phyloP scores from a whole-genome alignment of 2,888 invertebrate species.

The Pasiphila rectangulata region DNA sequence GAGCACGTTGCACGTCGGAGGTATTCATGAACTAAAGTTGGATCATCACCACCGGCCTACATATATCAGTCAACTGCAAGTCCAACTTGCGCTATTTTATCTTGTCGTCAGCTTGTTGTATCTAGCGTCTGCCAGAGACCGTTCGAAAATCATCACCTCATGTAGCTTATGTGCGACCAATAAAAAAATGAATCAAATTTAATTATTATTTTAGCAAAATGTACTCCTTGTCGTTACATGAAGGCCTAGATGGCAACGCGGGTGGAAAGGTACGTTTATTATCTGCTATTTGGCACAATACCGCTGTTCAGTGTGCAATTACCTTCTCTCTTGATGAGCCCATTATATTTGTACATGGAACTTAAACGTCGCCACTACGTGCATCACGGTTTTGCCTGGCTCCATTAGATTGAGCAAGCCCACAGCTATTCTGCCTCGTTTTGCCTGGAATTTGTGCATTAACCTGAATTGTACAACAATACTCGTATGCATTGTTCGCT shows the following conservation, averaged over 20 bases:
- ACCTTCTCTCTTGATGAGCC: constrained; percentile 52
- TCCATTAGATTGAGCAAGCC: constrained; percentile 33
- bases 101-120: no score
- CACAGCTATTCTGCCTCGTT: constrained; percentile 34
- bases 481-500: constrained; percentile 14
- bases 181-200: constrained; percentile 17
- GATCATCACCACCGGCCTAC: no score
- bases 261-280: constrained; percentile 59
- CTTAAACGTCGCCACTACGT: constrained; percentile 36
- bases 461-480: constrained; percentile 30
- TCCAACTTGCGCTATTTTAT: no score
- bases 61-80: no score
- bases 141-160: no score
- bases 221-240: constrained; percentile 50
- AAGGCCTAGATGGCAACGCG: constrained; percentile 62
- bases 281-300: constrained; percentile 53
- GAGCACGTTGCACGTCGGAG: no score
- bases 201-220: constrained; percentile 42
- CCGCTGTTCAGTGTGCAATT: constrained; percentile 42
- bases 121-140: no score
- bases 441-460: constrained; percentile 32
- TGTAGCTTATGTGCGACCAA: constrained; percentile 1
- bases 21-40: no score
- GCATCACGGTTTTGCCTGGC: constrained; percentile 33
- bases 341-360: constrained; percentile 45